These are phyloP conservation scores for Cercopithecus mitis DNA, from an alignment of 2,797 vertebrate genomes.

Conservation along the genomic window DNA sequence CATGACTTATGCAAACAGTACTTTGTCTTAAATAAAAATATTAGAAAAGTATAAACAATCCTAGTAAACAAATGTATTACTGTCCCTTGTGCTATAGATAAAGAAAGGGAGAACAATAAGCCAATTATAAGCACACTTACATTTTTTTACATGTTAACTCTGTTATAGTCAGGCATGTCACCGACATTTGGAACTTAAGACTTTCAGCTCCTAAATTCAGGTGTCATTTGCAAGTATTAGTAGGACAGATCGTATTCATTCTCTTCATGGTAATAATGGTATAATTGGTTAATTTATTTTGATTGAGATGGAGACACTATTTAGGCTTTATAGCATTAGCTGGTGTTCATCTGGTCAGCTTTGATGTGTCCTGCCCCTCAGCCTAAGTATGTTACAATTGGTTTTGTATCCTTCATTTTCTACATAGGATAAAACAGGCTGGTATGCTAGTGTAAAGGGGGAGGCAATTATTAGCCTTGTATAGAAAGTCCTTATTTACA, in stretches of 20 bases:
- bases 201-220: not conserved
- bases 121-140: not conserved
- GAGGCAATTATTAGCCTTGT: not conserved
- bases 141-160: not conserved
- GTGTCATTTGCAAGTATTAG: not conserved
- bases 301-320: not conserved
- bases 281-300: conserved; percentile 30
- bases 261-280: not conserved
- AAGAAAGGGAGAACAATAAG: conserved; percentile 1
- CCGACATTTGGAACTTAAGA: not conserved
- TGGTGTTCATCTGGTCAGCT: not conserved
- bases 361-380: not conserved
- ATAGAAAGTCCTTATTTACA: conserved; percentile 11
- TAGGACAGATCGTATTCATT: not conserved
- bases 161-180: not conserved
- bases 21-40: conserved; percentile 32
- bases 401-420: not conserved
- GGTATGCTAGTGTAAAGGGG: not conserved
- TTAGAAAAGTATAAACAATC: not conserved
- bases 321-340: not conserved
- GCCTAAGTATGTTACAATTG: not conserved
- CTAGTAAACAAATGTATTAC: not conserved
- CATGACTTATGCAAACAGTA: not conserved
- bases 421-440: not conserved
- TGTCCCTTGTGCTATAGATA: not conserved